Base-by-base conservation (phyloP, 2,888 invertebrate genomes). In the Ophioninae sp. region DNA sequence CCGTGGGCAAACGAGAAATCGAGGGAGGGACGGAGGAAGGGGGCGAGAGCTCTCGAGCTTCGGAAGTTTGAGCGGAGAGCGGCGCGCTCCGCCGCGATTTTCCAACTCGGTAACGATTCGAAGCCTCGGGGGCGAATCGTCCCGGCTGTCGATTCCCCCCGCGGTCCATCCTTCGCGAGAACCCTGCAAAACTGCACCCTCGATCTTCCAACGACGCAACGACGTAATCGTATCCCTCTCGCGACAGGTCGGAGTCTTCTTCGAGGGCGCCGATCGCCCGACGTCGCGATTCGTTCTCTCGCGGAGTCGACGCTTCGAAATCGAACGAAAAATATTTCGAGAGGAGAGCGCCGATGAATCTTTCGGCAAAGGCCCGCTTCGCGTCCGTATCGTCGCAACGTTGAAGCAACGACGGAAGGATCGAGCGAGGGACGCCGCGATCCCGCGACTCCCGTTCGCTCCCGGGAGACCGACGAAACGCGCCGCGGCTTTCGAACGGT, bases 201-300 rank as follows among this genome's bases (percentile, higher is more conserved):
- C 39, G 67, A 77, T 76, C 56, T 69, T 88, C 85, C 88, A 88
- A 89, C 88, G 89, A 88, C 41, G 10, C 56, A 74, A 79, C 44
- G n/a, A n/a, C 85, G 85, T 88, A 89, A 90, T 90, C 88, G 88
- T 85, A 84, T 86, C 85, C 85, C 82, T 83, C 13, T 82, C 83
- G 87, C 75, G 37, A 41, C 56, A 70, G 59, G 70, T 30, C 57
- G 23, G 17, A 61, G 20, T n/a, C 6, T 7, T 20, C n/a, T 6
- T 59, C 17, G n/a, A 17, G 57, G 20, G 7, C 3, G 57, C 3
- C n/a, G n/a, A n/a, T 57, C 17, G 7, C n/a, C 20, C 57, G 20
- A 57, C n/a, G n/a, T 17, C 57, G 13, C 17, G n/a, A 57, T 57
- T 57, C 5, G 3, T 57, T 57, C 13, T n/a, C 8, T 23, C 23